phyloP scores from a whole-genome alignment of 2,797 vertebrate genomes.

The Poeciliopsis presidionis region DNA sequence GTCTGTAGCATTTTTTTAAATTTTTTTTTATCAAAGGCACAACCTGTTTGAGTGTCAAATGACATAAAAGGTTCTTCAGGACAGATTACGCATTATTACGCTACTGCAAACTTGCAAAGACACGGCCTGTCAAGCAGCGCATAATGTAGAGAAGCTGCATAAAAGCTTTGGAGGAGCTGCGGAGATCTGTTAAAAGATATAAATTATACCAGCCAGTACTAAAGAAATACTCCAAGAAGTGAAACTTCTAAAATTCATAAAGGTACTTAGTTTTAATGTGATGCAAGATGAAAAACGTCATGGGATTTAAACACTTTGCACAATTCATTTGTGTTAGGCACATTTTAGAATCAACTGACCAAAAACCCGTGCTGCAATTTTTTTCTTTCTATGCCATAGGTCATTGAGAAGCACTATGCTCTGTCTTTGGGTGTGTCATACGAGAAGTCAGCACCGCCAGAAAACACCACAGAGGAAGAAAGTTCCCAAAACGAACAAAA shows the following conservation, averaged over 20 bases:
- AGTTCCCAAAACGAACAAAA: background rate
- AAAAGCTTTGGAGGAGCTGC: background rate
- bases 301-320: background rate
- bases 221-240: background rate
- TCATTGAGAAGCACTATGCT: constrained; percentile 88
- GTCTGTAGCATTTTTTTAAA: background rate
- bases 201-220: background rate
- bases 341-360: background rate
- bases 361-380: background rate
- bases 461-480: constrained; percentile 48
- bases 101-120: background rate
- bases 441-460: constrained; percentile 26
- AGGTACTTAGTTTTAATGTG: background rate
- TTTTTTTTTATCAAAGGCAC: background rate
- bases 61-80: background rate
- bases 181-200: background rate
- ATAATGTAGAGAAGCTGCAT: background rate
- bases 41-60: background rate
- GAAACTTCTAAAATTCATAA: background rate
- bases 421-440: constrained; percentile 75
- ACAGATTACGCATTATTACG: background rate
- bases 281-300: background rate
- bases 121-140: background rate
- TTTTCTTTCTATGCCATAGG: constrained; percentile 66
- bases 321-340: background rate